Base-by-base conservation (phyloP, 2,797 vertebrate species). In the Paratrypauchen microcephalus region DNA sequence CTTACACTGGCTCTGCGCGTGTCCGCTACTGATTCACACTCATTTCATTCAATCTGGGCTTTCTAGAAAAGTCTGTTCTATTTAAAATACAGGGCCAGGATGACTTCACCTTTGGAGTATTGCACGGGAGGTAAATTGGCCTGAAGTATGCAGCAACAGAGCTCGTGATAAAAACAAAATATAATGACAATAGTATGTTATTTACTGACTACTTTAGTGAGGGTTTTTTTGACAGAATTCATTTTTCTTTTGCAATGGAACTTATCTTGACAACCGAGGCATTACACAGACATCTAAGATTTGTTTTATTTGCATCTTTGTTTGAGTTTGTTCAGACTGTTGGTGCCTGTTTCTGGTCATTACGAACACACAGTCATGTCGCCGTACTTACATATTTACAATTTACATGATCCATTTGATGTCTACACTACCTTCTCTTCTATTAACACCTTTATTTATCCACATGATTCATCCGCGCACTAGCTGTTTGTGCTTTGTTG, bases 1-100 rank as follows among this genome's bases (percentile, higher is more conserved):
- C 82, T 79, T n/a, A 65, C 50, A 72, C 80, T 80, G 19, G 65
- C 73, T 74, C 74, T 58, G 66, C 63, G 39, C 65, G 77, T 82
- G 79, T 74, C 78, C 65, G 79, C 74, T 77, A 70, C 66, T 54
- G 64, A 79, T 69, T 76, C 64, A 61, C 47, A 63, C 24, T 30
- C 16, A 65, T 61, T 62, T 64, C 52, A 70, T 18, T 71, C 69
- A 73, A 69, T 30, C 72, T 64, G 26, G 12, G 74, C 63, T 73
- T 70, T 48, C 23, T 48, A 0, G 2, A 0, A 59, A 28, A 66
- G 50, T 6, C 6, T 19, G 64, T 4, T 39, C 32, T 23, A 9
- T 11, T 21, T 18, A 39, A 62, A 23, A 55, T 13, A 55, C 12
- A 55, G 21, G 52, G 21, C 52, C 52, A 55, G 8, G 21, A 54